Conservation (phyloP, 1,140 invertebrate genomes). For the Polypedilum vanderplanki region DNA sequence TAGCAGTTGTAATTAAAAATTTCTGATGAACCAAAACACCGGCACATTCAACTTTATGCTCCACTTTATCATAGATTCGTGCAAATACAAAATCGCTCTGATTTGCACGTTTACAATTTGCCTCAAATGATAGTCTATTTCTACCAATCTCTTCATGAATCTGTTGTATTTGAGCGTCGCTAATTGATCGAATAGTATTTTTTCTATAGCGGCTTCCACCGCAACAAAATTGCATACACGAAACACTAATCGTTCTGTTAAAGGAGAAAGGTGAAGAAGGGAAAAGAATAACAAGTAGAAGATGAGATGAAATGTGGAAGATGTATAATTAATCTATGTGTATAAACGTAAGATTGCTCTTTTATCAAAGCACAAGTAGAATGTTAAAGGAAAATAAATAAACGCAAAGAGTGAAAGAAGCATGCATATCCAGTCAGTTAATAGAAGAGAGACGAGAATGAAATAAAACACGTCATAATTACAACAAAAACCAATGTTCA, state of each 20-base stretch:
- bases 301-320: background rate
- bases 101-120: background rate
- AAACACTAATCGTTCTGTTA: background rate
- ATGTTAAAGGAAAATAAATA: no score
- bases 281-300: background rate
- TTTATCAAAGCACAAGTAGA: background rate
- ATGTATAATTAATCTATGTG: no score
- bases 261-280: background rate
- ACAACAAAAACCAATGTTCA: background rate
- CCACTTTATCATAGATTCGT: background rate
- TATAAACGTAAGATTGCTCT: background rate
- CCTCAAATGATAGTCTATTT: background rate
- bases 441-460: background rate
- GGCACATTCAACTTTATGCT: background rate
- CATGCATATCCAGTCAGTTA: no score
- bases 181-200: conserved; percentile 2
- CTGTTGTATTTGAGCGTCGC: conserved; percentile 10
- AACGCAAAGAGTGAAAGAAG: background rate
- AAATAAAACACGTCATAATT: background rate
- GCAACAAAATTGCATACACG: background rate
- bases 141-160: background rate
- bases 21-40: conserved; percentile 10
- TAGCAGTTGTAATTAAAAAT: conserved; percentile 12
- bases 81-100: background rate
- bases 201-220: background rate